A percentile compares a stretch with the other conserved stretches of the same genome.
phyloP scores from a whole-genome alignment of 2,888 invertebrate genomes.

The Conus canariensis region DNA sequence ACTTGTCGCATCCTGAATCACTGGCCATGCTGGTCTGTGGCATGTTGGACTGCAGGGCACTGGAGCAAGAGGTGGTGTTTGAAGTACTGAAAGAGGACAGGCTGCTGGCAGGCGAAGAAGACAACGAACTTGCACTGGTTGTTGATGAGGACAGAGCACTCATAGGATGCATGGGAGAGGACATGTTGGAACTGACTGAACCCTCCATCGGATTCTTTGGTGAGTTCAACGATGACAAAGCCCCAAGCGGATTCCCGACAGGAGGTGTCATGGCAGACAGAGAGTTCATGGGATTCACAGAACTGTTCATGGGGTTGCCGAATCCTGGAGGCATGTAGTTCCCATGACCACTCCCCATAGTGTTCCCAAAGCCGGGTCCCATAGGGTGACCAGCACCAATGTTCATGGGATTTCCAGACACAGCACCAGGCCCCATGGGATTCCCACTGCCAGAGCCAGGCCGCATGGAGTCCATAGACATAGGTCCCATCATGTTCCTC shows the following conservation, averaged over 20 bases:
- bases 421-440: constrained; percentile 5
- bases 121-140: neutral
- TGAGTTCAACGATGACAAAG: neutral
- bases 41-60: neutral
- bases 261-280: constrained; percentile 9
- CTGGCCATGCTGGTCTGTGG: neutral
- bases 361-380: neutral
- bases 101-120: neutral
- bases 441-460: neutral
- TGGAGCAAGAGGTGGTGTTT: neutral
- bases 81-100: neutral
- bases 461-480: constrained; percentile 15
- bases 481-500: constrained; percentile 8
- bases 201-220: neutral
- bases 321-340: neutral
- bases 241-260: constrained; percentile 5
- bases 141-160: constrained; percentile 11
- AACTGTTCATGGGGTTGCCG: constrained; percentile 12
- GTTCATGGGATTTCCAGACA: neutral
- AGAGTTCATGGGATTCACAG: constrained; percentile 27
- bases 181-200: neutral
- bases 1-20: neutral
- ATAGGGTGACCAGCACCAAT: constrained; percentile 12
- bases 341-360: constrained; percentile 1
- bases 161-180: constrained; percentile 10